A percentile compares a stretch with the other conserved stretches of the same genome.
Conservation (phyloP, 2,113 vertebrate genomes). For the Origma solitaria region DNA sequence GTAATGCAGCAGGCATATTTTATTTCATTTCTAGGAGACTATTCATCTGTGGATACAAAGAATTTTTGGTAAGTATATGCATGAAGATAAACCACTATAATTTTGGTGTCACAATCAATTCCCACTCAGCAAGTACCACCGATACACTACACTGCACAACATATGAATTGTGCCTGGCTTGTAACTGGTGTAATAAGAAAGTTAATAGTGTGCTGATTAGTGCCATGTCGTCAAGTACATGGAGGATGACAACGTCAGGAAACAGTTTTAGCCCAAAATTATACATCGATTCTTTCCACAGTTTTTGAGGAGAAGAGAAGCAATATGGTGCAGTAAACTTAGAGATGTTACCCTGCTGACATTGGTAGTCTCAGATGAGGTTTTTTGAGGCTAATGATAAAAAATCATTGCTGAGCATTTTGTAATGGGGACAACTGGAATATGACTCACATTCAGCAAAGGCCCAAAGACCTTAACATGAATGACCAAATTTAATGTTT, state of each 20-base stretch:
- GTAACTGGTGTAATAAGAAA: neutral
- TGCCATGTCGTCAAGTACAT: neutral
- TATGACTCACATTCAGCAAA: neutral
- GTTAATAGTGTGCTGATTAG: neutral
- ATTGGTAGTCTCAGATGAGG: rapidly evolving
- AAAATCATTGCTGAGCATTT: neutral
- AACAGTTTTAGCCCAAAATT: neutral
- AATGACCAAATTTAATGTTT: neutral
- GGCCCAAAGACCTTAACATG: neutral
- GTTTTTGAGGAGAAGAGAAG: neutral
- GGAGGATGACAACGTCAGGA: neutral
- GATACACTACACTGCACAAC: neutral
- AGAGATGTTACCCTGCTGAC: too few species aligned
- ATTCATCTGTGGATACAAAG: slow-evolving; percentile 32
- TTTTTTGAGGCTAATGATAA: neutral
- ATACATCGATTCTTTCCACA: neutral
- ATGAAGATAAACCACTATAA: neutral
- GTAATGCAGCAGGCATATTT: slow-evolving; percentile 26
- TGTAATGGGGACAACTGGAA: neutral
- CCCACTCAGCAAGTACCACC: neutral
- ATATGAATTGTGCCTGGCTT: neutral
- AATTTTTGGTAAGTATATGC: neutral
- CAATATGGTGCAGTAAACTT: rapidly evolving
- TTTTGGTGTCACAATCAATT: neutral
- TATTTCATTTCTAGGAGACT: slow-evolving; percentile 22